Evolutionary conservation across 2,888 invertebrate genomes (phyloP).

Genomic region (Sialis lutaria): DNA sequence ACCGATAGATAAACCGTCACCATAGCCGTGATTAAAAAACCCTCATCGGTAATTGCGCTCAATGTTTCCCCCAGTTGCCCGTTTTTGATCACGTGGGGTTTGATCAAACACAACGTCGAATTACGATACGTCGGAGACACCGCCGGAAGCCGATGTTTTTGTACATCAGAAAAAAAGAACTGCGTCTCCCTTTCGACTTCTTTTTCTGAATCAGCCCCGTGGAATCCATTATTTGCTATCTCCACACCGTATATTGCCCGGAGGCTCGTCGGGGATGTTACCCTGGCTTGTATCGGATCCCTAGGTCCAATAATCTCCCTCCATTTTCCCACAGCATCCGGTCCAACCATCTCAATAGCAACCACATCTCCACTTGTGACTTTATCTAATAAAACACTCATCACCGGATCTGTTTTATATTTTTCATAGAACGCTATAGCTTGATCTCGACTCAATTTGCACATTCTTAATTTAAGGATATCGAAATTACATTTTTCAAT

Average conservation of each 20-base stretch:
- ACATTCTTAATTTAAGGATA: conserved; percentile 56
- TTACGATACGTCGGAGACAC: conserved; percentile 31
- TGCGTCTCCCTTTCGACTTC: conserved; percentile 34
- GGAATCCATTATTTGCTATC: conserved; percentile 46
- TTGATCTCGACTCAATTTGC: conserved; percentile 43
- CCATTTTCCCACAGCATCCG: conserved; percentile 43
- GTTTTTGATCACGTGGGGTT: conserved; percentile 74
- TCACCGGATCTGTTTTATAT: conserved; percentile 36
- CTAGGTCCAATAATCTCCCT: conserved; percentile 39
- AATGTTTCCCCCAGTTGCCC: conserved; percentile 56
- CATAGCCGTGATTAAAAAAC: conserved; percentile 62
- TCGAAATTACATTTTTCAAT: conserved; percentile 42
- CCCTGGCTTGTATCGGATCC: conserved; percentile 40
- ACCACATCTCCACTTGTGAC: conserved; percentile 50
- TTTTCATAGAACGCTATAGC: conserved; percentile 42
- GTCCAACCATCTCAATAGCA: conserved; percentile 57
- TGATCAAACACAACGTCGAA: conserved; percentile 68
- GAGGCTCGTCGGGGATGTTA: conserved; percentile 34
- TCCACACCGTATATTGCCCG: conserved; percentile 51
- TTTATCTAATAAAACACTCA: conserved; percentile 45
- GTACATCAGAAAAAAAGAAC: conserved; percentile 38
- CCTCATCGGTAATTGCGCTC: conserved; percentile 51
- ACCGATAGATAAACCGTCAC: conserved; percentile 64
- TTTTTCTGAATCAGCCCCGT: conserved; percentile 41
- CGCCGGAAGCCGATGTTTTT: conserved; percentile 8